These are phyloP conservation scores for Acrobeloides nanus DNA, from an alignment of 2,888 invertebrate genomes.

Conservation along the genomic window DNA sequence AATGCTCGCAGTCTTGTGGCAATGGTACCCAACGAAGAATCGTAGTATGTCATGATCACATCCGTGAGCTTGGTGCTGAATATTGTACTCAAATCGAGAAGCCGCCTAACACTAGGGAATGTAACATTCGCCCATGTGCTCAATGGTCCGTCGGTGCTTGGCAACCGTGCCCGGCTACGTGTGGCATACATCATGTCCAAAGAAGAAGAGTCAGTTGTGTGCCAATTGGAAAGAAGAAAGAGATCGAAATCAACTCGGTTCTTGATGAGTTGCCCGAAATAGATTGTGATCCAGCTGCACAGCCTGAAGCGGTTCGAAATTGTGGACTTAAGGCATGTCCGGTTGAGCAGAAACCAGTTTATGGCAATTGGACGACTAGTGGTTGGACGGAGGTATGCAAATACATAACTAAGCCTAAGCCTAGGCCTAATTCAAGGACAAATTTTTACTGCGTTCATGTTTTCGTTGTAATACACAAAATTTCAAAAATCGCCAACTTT, in stretches of 20 bases:
- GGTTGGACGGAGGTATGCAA: conserved; percentile 54
- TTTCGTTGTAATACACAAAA: too few species aligned
- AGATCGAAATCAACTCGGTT: conserved; percentile 13
- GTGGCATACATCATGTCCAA: conserved; percentile 39
- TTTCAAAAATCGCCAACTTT: too few species aligned
- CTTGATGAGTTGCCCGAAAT: too few species aligned
- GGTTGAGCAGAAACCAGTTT: conserved; percentile 24
- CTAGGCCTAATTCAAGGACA: too few species aligned
- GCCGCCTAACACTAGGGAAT: conserved; percentile 22
- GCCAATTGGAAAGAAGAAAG: too few species aligned
- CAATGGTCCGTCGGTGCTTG: conserved; percentile 40
- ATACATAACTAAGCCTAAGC: neutral
- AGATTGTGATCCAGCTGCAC: conserved; percentile 18
- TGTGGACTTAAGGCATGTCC: conserved; percentile 38
- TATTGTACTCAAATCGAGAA: conserved; percentile 43
- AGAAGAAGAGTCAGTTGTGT: conserved; percentile 33
- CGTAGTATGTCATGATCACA: conserved; percentile 37
- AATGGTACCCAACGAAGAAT: conserved; percentile 54
- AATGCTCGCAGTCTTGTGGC: conserved; percentile 56
- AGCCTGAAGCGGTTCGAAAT: conserved; percentile 16
- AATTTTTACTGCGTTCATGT: too few species aligned
- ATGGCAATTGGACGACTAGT: conserved; percentile 53
- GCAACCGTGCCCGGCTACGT: conserved; percentile 45
- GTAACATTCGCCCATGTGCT: conserved; percentile 37
- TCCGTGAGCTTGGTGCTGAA: conserved; percentile 35